Evolutionary conservation across 2,113 vertebrate species (phyloP).

Genomic region (Hepsetus odoe): DNA sequence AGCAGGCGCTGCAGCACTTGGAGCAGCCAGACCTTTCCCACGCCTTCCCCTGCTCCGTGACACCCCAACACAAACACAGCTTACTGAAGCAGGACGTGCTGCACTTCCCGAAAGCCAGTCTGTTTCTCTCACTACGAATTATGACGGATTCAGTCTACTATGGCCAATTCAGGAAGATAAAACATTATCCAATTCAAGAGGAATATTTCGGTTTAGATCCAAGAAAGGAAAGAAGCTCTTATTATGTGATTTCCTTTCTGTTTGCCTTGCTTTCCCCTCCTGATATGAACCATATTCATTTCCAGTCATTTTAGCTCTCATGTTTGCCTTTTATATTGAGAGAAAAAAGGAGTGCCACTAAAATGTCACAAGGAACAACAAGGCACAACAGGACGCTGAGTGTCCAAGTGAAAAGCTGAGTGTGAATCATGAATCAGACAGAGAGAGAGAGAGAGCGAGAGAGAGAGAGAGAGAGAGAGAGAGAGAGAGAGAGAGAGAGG

Average conservation of each 20-base stretch:
- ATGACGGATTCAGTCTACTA: neutral
- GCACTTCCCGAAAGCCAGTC: conserved; percentile 10
- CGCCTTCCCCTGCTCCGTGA: conserved; percentile 45
- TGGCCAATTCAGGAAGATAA: neutral
- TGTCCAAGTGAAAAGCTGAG: neutral
- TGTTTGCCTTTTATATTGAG: conserved; percentile 7
- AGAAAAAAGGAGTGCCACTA: neutral
- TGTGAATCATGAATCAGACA: neutral
- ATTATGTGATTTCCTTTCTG: neutral
- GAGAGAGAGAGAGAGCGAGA: conserved; percentile 3
- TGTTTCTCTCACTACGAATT: neutral
- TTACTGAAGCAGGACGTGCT: conserved; percentile 47
- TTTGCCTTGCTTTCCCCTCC: conserved; percentile 1
- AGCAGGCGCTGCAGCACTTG: conserved; percentile 21
- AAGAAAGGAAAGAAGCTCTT: conserved; percentile 13
- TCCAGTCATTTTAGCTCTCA: conserved; percentile 25
- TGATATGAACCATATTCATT: conserved; percentile 3
- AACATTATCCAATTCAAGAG: neutral
- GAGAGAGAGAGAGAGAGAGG: neutral
- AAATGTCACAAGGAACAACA: conserved; percentile 34
- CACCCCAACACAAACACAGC: conserved; percentile 54
- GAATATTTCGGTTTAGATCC: conserved; percentile 10
- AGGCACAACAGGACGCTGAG: conserved; percentile 7
- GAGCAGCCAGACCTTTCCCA: conserved; percentile 40
- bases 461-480: neutral